Evolutionary conservation across 2,888 invertebrate genomes (phyloP).

Genomic region (Drosophila emarginata): DNA sequence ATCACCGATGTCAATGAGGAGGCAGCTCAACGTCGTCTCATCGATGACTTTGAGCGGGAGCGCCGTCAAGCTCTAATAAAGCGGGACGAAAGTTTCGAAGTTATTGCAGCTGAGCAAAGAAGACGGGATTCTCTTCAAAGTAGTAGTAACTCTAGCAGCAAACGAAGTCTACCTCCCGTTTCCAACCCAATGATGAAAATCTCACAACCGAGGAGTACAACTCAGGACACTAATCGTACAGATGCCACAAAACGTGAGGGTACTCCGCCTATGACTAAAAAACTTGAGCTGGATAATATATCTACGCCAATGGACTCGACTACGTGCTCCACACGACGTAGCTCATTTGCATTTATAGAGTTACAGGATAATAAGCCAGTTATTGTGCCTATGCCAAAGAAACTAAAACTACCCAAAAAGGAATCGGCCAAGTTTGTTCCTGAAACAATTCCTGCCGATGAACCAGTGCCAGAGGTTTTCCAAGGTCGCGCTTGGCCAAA

Average conservation of each 20-base stretch:
- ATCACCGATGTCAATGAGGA: conserved; percentile 53
- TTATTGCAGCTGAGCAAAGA: conserved; percentile 58
- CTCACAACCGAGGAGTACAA: conserved; percentile 49
- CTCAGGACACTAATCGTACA: conserved; percentile 60
- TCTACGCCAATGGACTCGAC: conserved; percentile 59
- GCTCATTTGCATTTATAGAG: conserved; percentile 80
- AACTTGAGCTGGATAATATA: conserved; percentile 60
- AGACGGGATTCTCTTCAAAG: conserved; percentile 52
- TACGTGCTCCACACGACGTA: conserved; percentile 66
- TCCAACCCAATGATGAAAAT: conserved; percentile 40
- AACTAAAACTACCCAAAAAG: conserved; percentile 67
- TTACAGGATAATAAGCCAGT: conserved; percentile 73
- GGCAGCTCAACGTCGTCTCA: conserved; percentile 64
- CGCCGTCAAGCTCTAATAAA: conserved; percentile 77
- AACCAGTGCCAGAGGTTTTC: conserved; percentile 67
- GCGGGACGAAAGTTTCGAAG: conserved; percentile 78
- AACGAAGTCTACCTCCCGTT: conserved; percentile 58
- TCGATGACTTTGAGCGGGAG: conserved; percentile 79
- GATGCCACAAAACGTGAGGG: conserved; percentile 51
- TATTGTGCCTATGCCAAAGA: conserved; percentile 77
- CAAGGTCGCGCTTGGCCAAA: conserved; percentile 77
- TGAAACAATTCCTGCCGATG: conserved; percentile 44
- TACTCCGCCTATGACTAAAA: conserved; percentile 76
- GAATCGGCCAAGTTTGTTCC: conserved; percentile 62
- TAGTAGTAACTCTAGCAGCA: conserved; percentile 61